These are phyloP conservation scores for Apeira syringaria DNA, from an alignment of 2,888 invertebrate species.

Conservation along the genomic window DNA sequence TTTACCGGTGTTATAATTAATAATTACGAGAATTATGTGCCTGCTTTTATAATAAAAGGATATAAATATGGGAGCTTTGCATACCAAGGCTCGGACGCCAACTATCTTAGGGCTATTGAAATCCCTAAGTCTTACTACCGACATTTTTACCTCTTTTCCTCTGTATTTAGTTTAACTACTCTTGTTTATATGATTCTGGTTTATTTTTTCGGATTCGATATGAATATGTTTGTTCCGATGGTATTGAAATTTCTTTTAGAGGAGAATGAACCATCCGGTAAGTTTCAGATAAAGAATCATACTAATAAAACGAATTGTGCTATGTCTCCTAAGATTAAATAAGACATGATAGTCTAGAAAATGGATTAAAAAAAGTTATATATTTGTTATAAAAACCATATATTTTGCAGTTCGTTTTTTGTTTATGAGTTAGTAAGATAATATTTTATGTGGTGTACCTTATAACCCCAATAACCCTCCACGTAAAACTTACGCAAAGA, in stretches of 20 bases:
- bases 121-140: constrained; percentile 91
- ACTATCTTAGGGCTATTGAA: constrained; percentile 80
- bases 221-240: constrained; percentile 73
- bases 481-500: too few relatives aligned
- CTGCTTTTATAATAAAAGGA: constrained; percentile 85
- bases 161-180: constrained; percentile 77
- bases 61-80: constrained; percentile 90
- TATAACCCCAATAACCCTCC: too few relatives aligned
- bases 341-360: too few relatives aligned
- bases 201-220: constrained; percentile 71
- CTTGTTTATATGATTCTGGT: constrained; percentile 74
- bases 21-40: constrained; percentile 86
- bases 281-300: constrained; percentile 20
- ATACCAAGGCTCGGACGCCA: constrained; percentile 76
- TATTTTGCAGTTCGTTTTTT: too few relatives aligned
- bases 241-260: constrained; percentile 75
- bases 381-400: too few relatives aligned
- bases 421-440: too few relatives aligned
- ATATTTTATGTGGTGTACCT: too few relatives aligned
- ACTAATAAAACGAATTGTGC: too few relatives aligned
- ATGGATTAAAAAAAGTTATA: too few relatives aligned
- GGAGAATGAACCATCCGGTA: constrained; percentile 78
- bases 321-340: too few relatives aligned
- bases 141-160: constrained; percentile 91
- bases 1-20: constrained; percentile 85